phyloP scores from a whole-genome alignment of 2,797 vertebrate genomes.

The Varecia variegata region DNA sequence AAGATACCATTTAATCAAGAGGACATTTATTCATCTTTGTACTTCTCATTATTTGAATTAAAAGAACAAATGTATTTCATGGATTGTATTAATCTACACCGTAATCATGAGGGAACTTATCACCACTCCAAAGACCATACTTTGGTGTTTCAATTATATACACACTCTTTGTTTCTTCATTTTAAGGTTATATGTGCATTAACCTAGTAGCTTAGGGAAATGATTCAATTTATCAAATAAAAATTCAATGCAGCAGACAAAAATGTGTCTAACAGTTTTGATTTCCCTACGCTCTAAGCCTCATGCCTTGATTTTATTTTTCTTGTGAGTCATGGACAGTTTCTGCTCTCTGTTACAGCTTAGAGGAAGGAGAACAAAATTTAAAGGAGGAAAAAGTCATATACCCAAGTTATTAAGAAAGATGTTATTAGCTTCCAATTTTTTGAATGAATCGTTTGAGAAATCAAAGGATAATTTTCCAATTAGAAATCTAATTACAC shows the following conservation, averaged over 20 bases:
- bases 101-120: background rate
- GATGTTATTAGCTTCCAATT: slow-evolving; percentile 1
- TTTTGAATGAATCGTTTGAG: slow-evolving; percentile 44
- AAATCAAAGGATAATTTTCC: slow-evolving; percentile 39
- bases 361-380: background rate
- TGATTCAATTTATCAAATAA: slow-evolving; percentile 27
- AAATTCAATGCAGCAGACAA: slow-evolving; percentile 38
- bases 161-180: slow-evolving; percentile 14
- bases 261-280: background rate
- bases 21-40: background rate
- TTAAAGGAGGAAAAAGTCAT: slow-evolving; percentile 46
- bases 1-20: slow-evolving; percentile 26
- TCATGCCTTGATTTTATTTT: slow-evolving; percentile 13
- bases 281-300: background rate
- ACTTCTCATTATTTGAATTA: slow-evolving; percentile 47
- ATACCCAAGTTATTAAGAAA: slow-evolving; percentile 35
- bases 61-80: background rate
- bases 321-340: background rate
- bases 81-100: slow-evolving; percentile 19
- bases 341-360: background rate
- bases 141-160: slow-evolving; percentile 39
- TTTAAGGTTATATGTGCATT: slow-evolving; percentile 27
- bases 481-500: slow-evolving; percentile 56
- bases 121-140: background rate
- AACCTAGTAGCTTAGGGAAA: slow-evolving; percentile 8